Conservation (phyloP, 2,113 vertebrate species). For the Pelecanoides urinatrix region DNA sequence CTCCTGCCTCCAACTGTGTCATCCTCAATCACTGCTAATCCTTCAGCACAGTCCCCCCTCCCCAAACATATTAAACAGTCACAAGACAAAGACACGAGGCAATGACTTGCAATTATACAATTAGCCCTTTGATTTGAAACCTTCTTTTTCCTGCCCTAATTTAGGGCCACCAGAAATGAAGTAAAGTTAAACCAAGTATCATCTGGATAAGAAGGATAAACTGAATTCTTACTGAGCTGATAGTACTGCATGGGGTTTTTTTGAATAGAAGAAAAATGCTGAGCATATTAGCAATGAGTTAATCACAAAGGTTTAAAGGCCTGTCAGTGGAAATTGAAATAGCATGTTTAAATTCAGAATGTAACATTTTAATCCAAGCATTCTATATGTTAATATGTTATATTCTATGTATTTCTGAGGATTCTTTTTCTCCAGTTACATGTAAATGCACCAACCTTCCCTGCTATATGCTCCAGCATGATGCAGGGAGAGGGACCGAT, state of each 20-base stretch:
- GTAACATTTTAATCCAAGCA: background rate
- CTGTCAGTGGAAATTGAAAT: background rate
- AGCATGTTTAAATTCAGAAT: background rate
- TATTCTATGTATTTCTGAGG: background rate
- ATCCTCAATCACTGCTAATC: background rate
- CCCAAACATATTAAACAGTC: background rate
- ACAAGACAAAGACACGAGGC: background rate
- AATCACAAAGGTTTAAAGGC: background rate
- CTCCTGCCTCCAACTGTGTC: background rate
- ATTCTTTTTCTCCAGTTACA: background rate
- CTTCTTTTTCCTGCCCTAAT: background rate
- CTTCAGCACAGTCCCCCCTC: background rate
- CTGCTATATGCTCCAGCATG: background rate
- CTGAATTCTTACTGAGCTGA: background rate
- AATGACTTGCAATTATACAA: background rate
- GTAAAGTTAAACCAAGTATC: background rate
- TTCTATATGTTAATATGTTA: background rate
- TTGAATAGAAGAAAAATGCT: background rate
- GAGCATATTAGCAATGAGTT: background rate
- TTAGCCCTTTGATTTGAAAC: background rate
- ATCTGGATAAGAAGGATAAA: background rate
- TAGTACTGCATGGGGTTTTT: fast-evolving
- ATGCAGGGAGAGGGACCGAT: background rate
- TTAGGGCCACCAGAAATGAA: background rate
- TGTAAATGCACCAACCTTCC: background rate